These are phyloP conservation scores for Moxostoma hubbsi DNA, from an alignment of 2,797 vertebrate species.

Conservation along the genomic window DNA sequence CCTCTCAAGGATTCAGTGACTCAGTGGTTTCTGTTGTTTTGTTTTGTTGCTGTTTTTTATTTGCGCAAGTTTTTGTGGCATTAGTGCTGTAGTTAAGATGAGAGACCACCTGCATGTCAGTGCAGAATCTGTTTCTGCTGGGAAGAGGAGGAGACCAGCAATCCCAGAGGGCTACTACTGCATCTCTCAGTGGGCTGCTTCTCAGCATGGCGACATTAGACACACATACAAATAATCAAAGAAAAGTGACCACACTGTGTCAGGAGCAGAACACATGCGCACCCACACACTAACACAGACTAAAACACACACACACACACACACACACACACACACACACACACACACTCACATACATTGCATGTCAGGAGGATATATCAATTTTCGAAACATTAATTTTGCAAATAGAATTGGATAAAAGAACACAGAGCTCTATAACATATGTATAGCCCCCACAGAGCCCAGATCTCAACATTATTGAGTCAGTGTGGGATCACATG, in stretches of 20 bases:
- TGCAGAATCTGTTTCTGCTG: conserved; percentile 39
- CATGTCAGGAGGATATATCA: too few species aligned
- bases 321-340: too few species aligned
- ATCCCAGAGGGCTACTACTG: conserved; percentile 53
- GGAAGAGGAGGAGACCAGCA: conserved; percentile 53
- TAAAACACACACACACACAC: too few species aligned
- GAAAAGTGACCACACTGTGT: not conserved
- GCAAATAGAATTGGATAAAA: too few species aligned
- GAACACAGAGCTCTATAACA: too few species aligned
- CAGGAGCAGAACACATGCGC: not conserved
- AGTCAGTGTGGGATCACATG: too few species aligned
- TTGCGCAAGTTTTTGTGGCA: not conserved
- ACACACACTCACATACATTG: too few species aligned
- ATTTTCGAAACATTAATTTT: too few species aligned
- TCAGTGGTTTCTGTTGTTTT: too few species aligned
- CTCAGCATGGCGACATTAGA: conserved; percentile 34
- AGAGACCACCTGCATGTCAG: conserved; percentile 29
- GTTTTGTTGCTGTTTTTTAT: not conserved
- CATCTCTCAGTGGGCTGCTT: conserved; percentile 72
- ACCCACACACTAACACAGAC: too few species aligned
- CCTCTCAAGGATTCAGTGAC: not conserved
- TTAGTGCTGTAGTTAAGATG: conserved; percentile 32
- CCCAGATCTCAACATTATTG: too few species aligned
- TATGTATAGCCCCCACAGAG: too few species aligned
- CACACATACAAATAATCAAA: conserved; percentile 29